Percentiles rank a stretch among this genome's conserved stretches.
These are phyloP conservation scores for Cantharis nigra DNA, from an alignment of 2,888 invertebrate species.

Conservation along the genomic window DNA sequence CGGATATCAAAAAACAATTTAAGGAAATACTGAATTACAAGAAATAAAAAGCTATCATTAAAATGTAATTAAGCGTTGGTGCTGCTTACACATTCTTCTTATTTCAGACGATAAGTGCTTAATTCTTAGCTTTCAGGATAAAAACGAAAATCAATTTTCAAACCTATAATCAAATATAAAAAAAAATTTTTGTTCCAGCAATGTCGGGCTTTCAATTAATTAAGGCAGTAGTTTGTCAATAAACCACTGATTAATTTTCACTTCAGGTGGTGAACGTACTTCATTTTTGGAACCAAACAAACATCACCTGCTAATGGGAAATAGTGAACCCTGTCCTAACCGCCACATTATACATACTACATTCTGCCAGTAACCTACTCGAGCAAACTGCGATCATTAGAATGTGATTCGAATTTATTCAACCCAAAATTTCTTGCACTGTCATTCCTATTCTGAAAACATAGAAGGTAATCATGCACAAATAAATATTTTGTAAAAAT, in stretches of 20 bases:
- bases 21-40: neutral
- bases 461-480: neutral
- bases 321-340: neutral
- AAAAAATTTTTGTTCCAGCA: neutral
- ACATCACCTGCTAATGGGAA: neutral
- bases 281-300: neutral
- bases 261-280: neutral
- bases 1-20: too few species aligned
- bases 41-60: neutral
- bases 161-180: too few species aligned
- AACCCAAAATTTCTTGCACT: neutral
- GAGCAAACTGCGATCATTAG: neutral
- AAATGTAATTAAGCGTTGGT: neutral
- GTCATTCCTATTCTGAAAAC: neutral
- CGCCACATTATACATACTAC: neutral
- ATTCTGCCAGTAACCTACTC: neutral
- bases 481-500: neutral
- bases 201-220: neutral
- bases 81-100: neutral
- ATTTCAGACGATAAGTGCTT: neutral
- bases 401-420: neutral
- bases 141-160: neutral
- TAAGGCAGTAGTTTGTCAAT: neutral
- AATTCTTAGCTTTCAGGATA: neutral
- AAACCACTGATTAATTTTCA: neutral